phyloP scores from a whole-genome alignment of 2,113 vertebrate species.

The Anguilla rostrata region DNA sequence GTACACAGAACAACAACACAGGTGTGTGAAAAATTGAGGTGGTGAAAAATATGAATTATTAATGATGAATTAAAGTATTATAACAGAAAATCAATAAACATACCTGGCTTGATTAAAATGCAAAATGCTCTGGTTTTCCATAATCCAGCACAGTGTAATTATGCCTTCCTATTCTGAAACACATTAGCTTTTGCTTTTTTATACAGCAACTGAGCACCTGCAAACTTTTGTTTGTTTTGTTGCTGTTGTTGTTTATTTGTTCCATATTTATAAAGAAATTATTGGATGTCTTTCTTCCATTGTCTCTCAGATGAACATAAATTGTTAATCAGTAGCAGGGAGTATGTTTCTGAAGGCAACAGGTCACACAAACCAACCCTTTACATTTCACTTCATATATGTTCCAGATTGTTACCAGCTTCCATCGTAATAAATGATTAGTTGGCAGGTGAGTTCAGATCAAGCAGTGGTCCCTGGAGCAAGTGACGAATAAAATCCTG shows the following conservation, averaged over 20 bases:
- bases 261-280: constrained; percentile 59
- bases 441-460: too few species aligned
- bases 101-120: constrained; percentile 79
- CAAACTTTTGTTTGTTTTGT: constrained; percentile 70
- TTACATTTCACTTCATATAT: not conserved
- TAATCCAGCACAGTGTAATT: constrained; percentile 77
- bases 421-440: not conserved
- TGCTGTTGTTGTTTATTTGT: constrained; percentile 43
- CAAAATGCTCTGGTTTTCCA: constrained; percentile 69
- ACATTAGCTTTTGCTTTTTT: constrained; percentile 73
- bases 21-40: constrained; percentile 74
- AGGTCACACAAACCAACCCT: not conserved
- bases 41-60: constrained; percentile 77
- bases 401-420: not conserved
- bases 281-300: constrained; percentile 57
- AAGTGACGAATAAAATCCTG: too few species aligned
- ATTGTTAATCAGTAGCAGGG: constrained; percentile 49
- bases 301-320: constrained; percentile 42
- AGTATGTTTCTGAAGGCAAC: not conserved
- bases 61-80: constrained; percentile 80
- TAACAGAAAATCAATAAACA: constrained; percentile 78
- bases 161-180: constrained; percentile 75
- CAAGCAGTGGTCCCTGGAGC: too few species aligned
- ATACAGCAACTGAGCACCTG: constrained; percentile 75
- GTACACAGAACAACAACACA: constrained; percentile 70